Percentiles rank a stretch among this genome's conserved stretches.
Evolutionary conservation across 2,888 invertebrate genomes (phyloP).

Genomic region (Agrotis clavis): DNA sequence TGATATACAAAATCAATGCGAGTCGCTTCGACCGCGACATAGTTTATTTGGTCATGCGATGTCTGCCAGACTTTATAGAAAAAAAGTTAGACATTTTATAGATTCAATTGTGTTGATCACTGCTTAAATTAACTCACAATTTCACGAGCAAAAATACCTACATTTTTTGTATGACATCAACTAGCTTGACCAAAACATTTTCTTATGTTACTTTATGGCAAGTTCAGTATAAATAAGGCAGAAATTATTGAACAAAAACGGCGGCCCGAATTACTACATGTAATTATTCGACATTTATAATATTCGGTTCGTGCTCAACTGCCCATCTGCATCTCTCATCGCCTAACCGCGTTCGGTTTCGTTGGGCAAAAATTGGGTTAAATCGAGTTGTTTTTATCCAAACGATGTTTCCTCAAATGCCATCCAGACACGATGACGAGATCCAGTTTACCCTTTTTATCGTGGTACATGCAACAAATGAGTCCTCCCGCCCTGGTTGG

Average conservation of each 20-base stretch:
- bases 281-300: background rate
- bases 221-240: background rate
- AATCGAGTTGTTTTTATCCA: background rate
- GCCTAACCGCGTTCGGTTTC: background rate
- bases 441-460: too few species aligned
- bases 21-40: background rate
- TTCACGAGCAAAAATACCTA: too few species aligned
- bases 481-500: too few species aligned
- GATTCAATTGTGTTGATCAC: slow-evolving; percentile 13
- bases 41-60: slow-evolving; percentile 35
- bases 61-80: background rate
- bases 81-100: background rate
- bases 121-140: background rate
- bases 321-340: background rate
- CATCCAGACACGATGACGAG: too few species aligned
- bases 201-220: background rate
- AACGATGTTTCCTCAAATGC: background rate
- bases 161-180: too few species aligned
- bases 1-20: slow-evolving; percentile 24
- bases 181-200: background rate
- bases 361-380: background rate
- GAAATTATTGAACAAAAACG: background rate
- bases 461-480: too few species aligned
- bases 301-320: background rate
- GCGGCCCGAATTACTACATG: background rate